These are phyloP conservation scores for Bruchidius siliquastri DNA, from an alignment of 2,888 invertebrate species.

Conservation along the genomic window DNA sequence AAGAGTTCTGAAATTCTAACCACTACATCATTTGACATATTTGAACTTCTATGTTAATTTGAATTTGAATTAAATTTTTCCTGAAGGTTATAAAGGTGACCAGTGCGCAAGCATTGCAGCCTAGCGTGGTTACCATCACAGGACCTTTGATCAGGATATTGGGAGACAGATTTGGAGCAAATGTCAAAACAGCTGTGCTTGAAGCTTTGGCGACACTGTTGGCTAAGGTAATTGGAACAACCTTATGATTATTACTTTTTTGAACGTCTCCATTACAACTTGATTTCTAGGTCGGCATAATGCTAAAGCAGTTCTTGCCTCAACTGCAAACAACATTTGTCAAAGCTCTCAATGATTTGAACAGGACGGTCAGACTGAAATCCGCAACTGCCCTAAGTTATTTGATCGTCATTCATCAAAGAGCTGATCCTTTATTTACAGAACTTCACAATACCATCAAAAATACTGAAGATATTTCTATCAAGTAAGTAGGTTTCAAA, in stretches of 20 bases:
- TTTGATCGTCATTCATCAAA: conserved; percentile 85
- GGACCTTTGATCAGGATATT: conserved; percentile 97
- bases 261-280: no score
- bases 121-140: conserved; percentile 95
- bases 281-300: conserved; percentile 71
- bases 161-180: conserved; percentile 90
- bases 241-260: no score
- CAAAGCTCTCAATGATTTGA: conserved; percentile 88
- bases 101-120: conserved; percentile 81
- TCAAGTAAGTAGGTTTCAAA: conserved; percentile 42
- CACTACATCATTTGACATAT: no score
- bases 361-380: conserved; percentile 81
- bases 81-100: conserved; percentile 70
- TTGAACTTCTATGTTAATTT: no score
- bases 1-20: no score
- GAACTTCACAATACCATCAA: conserved; percentile 87
- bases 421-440: conserved; percentile 90
- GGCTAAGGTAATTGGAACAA: conserved; percentile 59
- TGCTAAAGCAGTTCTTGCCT: conserved; percentile 96
- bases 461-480: conserved; percentile 75
- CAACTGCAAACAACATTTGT: conserved; percentile 98
- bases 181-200: conserved; percentile 92
- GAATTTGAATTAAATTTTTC: no score
- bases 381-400: conserved; percentile 84
- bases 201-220: conserved; percentile 90